Evolutionary conservation across 2,113 vertebrate genomes (phyloP), one percentile per base, ranked within the genome.

Genomic region (Oncorhynchus clarkii): DNA sequence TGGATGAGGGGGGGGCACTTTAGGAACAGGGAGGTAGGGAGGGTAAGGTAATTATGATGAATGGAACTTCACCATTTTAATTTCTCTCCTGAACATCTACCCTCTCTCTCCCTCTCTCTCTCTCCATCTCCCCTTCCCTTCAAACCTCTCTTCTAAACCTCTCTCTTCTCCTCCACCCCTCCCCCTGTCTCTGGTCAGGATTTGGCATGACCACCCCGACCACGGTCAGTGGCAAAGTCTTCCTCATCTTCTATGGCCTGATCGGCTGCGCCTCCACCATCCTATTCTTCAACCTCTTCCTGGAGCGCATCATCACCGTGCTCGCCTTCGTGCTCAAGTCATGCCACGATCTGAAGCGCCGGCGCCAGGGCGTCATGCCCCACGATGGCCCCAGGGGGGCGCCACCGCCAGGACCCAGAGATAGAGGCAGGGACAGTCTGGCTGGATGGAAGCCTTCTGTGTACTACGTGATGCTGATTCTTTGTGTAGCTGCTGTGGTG

Each of bases 281-380:
- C 78, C 95, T 81, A 95, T 96, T 89, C 18, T 95, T 96, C 87
- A 93, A 95, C 88, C 89, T 96, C 70, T 96, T 96, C 89, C 92
- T 96, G 89, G 94, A 97, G 81, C 94, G 95, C 12, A 89, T 96
- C 74, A 95, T 96, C 89, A 94, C 94, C 0, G 85, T 95, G 79
- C 94, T 96, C 20, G 94, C 94, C 69, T 93, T 82, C 0, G 3
- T 94, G 75, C 91, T 95, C 88, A 94, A 93, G 72, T 88, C 87
- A 18, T 95, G 91, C 88, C 93, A 93, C 0, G 91, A 94, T 64
- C 90, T 86, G 71, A 92, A 90, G 82, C 91, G 95, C 51, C 89
- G 78, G 74, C 88, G 92, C 27, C 93, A 89, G 5, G 92, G 89
- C 0, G 79, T 86, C 0, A 82, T 89, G 75, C 78, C 93, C 45